phyloP scores from a whole-genome alignment of 2,113 vertebrate genomes.

The Labeo rohita region DNA sequence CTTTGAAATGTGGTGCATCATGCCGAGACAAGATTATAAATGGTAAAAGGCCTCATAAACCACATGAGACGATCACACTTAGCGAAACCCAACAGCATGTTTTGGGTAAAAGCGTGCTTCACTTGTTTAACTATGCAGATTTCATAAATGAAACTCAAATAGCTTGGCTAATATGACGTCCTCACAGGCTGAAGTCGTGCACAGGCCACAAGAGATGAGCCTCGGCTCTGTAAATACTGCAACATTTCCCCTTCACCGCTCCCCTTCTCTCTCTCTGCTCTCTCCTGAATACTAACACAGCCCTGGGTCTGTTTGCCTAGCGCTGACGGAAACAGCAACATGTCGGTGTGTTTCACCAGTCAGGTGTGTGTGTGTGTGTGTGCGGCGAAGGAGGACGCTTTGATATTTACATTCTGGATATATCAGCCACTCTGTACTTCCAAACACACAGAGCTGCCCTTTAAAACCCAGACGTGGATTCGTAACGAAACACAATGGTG shows the following conservation, averaged over 20 bases:
- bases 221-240: constrained; percentile 47
- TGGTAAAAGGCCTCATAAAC: neutral
- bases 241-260: constrained; percentile 7
- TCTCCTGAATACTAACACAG: constrained; percentile 55
- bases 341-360: constrained; percentile 34
- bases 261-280: constrained; percentile 6
- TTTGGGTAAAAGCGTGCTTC: neutral
- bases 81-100: neutral
- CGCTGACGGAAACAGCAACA: constrained; percentile 36
- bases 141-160: constrained; percentile 25
- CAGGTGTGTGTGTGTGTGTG: constrained; percentile 31
- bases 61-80: neutral
- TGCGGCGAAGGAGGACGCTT: constrained; percentile 21
- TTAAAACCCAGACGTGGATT: constrained; percentile 41
- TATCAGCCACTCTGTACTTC: constrained; percentile 58
- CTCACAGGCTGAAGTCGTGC: neutral
- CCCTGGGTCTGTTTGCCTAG: constrained; percentile 49
- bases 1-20: neutral
- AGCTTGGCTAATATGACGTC: constrained; percentile 19
- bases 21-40: constrained; percentile 4
- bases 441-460: constrained; percentile 51
- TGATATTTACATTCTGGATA: constrained; percentile 61
- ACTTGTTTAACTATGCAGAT: constrained; percentile 9
- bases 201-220: constrained; percentile 38
- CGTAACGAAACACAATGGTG: constrained; percentile 3